Conservation (phyloP, 2,113 vertebrate genomes). For the Tychaedon coryphoeus region DNA sequence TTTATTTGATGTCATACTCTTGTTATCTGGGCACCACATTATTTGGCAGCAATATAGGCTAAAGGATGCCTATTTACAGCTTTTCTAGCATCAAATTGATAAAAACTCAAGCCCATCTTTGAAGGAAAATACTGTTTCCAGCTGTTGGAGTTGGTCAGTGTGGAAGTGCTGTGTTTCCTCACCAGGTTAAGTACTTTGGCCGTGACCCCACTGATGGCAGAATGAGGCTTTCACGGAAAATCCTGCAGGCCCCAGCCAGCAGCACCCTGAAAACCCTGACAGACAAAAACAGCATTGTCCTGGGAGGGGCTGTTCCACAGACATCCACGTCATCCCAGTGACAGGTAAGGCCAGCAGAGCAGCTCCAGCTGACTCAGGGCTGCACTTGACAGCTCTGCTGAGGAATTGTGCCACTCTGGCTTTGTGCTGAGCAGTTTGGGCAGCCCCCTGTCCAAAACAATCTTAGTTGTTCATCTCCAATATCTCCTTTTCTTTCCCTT, state of each 20-base stretch:
- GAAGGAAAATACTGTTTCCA: neutral
- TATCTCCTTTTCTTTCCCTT: neutral
- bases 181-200: slow-evolving; percentile 96
- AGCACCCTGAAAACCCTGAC: slow-evolving; percentile 81
- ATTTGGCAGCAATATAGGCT: neutral
- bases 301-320: slow-evolving; percentile 70
- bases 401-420: neutral
- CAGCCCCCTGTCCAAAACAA: neutral
- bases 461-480: neutral
- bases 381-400: neutral
- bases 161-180: neutral
- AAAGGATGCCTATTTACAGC: neutral
- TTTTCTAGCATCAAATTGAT: neutral
- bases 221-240: slow-evolving; percentile 95
- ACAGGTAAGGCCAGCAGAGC: slow-evolving; percentile 3
- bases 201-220: slow-evolving; percentile 95
- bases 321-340: slow-evolving; percentile 62
- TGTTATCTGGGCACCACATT: neutral
- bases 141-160: neutral
- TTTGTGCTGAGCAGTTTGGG: neutral
- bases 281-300: slow-evolving; percentile 86
- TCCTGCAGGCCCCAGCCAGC: slow-evolving; percentile 86
- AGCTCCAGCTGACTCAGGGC: neutral
- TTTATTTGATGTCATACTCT: neutral
- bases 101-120: neutral